These are phyloP conservation scores for Dromaius novaehollandiae DNA, from an alignment of 2,113 vertebrate species.

Conservation along the genomic window DNA sequence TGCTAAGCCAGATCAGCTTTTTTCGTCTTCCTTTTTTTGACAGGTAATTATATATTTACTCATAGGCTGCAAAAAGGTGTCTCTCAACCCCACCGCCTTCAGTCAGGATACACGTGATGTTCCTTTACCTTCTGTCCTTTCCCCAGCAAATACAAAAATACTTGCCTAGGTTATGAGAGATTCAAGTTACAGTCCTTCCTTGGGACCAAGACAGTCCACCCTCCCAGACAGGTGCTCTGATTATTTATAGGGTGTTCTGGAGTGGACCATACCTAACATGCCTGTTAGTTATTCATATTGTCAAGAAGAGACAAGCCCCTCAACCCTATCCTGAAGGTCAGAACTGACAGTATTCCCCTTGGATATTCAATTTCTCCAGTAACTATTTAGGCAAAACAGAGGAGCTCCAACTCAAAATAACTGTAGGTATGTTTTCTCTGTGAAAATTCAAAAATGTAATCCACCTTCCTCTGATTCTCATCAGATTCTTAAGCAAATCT, in stretches of 20 bases:
- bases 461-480: not conserved
- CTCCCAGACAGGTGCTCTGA: not conserved
- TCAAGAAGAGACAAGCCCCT: not conserved
- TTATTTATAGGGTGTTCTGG: fast-evolving
- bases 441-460: not conserved
- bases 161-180: not conserved
- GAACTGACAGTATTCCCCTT: not conserved
- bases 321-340: not conserved
- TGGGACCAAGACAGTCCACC: not conserved
- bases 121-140: not conserved
- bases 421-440: not conserved
- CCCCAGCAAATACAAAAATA: not conserved
- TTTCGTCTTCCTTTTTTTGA: not conserved
- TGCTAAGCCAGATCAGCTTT: not conserved
- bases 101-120: not conserved
- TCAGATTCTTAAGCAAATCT: not conserved
- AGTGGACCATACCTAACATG: not conserved
- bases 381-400: not conserved
- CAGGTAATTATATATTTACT: not conserved
- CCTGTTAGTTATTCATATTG: not conserved
- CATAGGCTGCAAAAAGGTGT: not conserved
- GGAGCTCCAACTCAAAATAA: not conserved
- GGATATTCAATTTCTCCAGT: not conserved
- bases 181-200: not conserved
- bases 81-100: not conserved